Evolutionary conservation across 2,113 vertebrate genomes (phyloP), one percentile per base, ranked within the genome.

Genomic region (Amia ocellicauda): DNA sequence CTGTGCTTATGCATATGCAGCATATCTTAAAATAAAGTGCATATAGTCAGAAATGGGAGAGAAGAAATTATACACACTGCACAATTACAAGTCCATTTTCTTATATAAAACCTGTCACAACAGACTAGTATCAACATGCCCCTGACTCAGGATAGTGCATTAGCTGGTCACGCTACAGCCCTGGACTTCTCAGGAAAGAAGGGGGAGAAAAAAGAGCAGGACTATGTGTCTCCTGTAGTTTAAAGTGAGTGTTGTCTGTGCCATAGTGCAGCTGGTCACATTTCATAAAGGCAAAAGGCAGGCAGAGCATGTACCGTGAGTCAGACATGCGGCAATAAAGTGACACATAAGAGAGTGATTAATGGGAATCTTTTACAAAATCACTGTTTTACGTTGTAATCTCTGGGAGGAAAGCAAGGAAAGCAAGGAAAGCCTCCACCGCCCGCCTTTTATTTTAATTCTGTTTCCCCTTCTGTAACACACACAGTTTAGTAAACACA

Each of bases 91-190:
- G 61, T 64, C 16, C 0, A 1, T 60, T 83, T 78, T 78, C 67
- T 75, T 64, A 69, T 70, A 72, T 81, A 78, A 78, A 80, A 84
- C 68, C 78, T 82, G 78, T 76, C 70, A 45, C n/a, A 84, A 75
- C 65, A 78, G 78, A 69, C 71, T 63, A 78, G 70, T 74, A 69
- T 67, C 74, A 73, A 82, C 76, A 76, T 45, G 68, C 63, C 71
- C 20, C 22, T 58, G 71, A 58, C 50, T 66, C 50, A 71, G 64
- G 77, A 58, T 60, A 27, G 45, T 66, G 40, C 56, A 68, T 65
- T 73, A 74, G 47, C 55, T 53, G 69, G 72, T 68, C 70, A 74
- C n/a, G 42, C 58, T 73, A 68, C 41, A 70, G 54, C 40, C 47
- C 3, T 47, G 49, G 58, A 31, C 60, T 61, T 69, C 58, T 47